Evolutionary conservation across 2,113 vertebrate genomes (phyloP).

Genomic region (Daphoenositta chrysoptera): DNA sequence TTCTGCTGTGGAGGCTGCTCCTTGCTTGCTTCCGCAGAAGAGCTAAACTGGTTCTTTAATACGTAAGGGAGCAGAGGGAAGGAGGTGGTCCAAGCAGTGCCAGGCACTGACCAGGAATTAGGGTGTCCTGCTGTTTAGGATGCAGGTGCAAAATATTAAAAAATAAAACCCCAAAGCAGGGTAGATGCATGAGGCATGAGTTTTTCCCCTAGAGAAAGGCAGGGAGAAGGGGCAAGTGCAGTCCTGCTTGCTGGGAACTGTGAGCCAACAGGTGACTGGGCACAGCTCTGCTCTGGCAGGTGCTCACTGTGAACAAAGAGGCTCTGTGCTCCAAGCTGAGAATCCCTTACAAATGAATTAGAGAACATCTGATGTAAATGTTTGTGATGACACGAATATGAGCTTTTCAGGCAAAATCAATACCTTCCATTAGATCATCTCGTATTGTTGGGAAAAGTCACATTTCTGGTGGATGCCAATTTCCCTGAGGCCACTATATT

Average conservation of each 20-base stretch:
- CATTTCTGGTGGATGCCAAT: not conserved
- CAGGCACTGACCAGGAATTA: not conserved
- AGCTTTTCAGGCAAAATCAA: not conserved
- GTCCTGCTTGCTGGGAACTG: not conserved
- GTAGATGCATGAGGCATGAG: not conserved
- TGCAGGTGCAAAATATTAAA: not conserved
- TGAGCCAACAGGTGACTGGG: not conserved
- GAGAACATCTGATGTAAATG: not conserved
- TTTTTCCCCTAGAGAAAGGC: not conserved
- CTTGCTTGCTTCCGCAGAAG: not conserved
- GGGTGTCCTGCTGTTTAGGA: not conserved
- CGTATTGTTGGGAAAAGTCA: not conserved
- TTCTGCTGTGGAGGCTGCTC: not conserved
- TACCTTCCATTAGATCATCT: not conserved
- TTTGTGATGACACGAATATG: not conserved
- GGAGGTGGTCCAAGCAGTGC: no score
- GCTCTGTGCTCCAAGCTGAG: not conserved
- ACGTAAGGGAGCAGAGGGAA: not conserved
- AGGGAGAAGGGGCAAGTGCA: not conserved
- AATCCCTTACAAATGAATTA: not conserved
- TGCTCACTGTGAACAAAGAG: not conserved
- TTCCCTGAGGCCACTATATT: rapidly evolving
- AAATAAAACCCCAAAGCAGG: not conserved
- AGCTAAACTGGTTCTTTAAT: not conserved
- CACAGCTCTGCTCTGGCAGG: not conserved